phyloP scores from a whole-genome alignment of 1,140 invertebrate species.

The Polypedilum vanderplanki region DNA sequence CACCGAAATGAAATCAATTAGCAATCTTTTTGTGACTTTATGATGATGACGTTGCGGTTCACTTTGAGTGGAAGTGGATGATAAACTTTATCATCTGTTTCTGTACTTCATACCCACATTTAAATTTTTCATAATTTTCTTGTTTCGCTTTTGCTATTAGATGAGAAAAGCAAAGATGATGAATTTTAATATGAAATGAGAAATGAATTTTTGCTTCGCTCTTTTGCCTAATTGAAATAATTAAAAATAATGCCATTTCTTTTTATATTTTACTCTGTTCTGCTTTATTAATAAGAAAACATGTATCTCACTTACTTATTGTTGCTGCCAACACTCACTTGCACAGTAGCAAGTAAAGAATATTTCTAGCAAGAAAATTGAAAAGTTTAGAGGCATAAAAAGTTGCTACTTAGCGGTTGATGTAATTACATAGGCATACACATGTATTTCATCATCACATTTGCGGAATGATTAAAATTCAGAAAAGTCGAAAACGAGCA shows the following conservation, averaged over 20 bases:
- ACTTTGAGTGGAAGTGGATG: background rate
- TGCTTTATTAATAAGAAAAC: background rate
- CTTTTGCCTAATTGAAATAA: slow-evolving; percentile 19
- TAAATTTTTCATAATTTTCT: background rate
- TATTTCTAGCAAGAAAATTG: too few species aligned
- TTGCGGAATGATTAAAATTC: too few species aligned
- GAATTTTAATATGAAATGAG: background rate
- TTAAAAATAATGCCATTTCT: background rate
- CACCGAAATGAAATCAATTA: slow-evolving; percentile 21
- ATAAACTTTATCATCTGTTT: slow-evolving; percentile 6
- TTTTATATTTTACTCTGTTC: background rate
- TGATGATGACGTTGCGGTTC: slow-evolving; percentile 10
- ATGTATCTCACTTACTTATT: background rate
- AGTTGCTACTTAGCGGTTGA: too few species aligned
- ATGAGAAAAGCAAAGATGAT: background rate
- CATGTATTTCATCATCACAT: too few species aligned
- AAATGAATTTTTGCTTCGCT: background rate
- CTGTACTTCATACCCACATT: background rate
- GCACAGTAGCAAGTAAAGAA: too few species aligned
- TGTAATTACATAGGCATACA: too few species aligned
- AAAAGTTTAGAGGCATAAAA: too few species aligned
- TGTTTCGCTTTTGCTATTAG: background rate
- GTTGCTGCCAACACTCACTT: too few species aligned
- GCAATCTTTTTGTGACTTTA: slow-evolving; percentile 11
- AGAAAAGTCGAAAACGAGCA: too few species aligned